Evolutionary conservation across 2,113 vertebrate genomes (phyloP).

Genomic region (Pomatorhinus ruficollis): DNA sequence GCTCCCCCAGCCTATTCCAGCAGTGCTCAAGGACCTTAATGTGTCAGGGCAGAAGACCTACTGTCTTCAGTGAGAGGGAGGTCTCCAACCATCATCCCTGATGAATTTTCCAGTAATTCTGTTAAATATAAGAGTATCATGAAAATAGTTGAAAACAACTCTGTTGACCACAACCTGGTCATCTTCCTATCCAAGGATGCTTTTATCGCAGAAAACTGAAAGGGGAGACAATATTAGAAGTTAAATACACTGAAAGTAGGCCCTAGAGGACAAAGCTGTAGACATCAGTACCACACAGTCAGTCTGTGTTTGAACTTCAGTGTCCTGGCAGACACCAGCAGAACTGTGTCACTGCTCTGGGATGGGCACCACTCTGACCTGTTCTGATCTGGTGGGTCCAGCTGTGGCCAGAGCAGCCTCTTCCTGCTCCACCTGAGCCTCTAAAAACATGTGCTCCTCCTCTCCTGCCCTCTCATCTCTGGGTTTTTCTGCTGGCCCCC

Average conservation of each 20-base stretch:
- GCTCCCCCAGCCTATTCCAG: not conserved
- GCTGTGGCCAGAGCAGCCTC: not conserved
- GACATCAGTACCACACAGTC: not conserved
- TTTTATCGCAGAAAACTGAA: not conserved
- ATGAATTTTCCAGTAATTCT: not conserved
- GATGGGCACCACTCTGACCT: not conserved
- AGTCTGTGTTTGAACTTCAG: not conserved
- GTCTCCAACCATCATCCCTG: not conserved
- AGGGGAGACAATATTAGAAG: not conserved
- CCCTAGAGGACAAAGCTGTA: not conserved
- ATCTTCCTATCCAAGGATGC: not conserved
- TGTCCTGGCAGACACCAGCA: not conserved
- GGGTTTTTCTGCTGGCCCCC: not conserved
- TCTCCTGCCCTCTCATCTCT: not conserved
- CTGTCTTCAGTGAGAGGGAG: not conserved
- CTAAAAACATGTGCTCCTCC: not conserved
- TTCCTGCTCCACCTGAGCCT: not conserved
- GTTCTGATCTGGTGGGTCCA: not conserved
- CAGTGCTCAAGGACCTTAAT: not conserved
- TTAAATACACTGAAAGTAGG: not conserved
- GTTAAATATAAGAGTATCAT: not conserved
- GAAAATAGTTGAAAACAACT: not conserved
- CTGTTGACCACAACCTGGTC: not conserved
- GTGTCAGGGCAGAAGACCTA: not conserved
- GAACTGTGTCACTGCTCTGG: not conserved